Base-by-base conservation (phyloP, 2,113 vertebrate species). In the Barbus barbus region DNA sequence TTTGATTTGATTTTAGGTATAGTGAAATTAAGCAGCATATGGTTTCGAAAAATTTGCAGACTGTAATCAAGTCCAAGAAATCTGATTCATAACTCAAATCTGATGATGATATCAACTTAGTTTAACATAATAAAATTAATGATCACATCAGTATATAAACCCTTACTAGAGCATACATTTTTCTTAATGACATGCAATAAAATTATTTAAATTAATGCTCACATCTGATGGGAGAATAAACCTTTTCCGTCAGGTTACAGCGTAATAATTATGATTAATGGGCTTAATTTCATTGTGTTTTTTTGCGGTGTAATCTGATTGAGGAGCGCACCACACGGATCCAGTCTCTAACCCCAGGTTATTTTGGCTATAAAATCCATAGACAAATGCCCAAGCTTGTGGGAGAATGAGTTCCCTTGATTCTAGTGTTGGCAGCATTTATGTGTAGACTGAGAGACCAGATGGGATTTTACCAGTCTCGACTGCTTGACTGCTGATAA, bases 191-290 rank as follows among this genome's bases (percentile, higher is more conserved):
- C 48, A 24, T 1, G 1, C 18, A 33, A 78, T 38, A 4, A 26
- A 41, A 44, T 38, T 16, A 22, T 58, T 38, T 4, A 3, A 41
- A 44, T 38, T 24, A 48, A 41, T 28, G 77, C 9, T 79, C 58
- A 79, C 2, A 65, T 65, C 78, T 48, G 36, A 46, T 65, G 9
- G 2, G 14, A 1, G 36, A 65, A 63, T 65, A 11, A 80, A 60
- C 22, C 33, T 76, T 84, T 69, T 87, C 31, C 38, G 53, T 53
- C 83, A 82, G 3, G 18, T 72, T 82, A 20, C 2, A 22, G 51
- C 9, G 9, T 9, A 26, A 33, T 85, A 85, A 85, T 85, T 82
- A 46, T 11, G 58, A 85, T 67, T 84, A 78, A 87, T 82, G 86
- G 7, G 12, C 44, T 31, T 13, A 41, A 46, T 80, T 56, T 51